Base-by-base conservation (phyloP, 2,797 vertebrate species). In the Paguma larvata region DNA sequence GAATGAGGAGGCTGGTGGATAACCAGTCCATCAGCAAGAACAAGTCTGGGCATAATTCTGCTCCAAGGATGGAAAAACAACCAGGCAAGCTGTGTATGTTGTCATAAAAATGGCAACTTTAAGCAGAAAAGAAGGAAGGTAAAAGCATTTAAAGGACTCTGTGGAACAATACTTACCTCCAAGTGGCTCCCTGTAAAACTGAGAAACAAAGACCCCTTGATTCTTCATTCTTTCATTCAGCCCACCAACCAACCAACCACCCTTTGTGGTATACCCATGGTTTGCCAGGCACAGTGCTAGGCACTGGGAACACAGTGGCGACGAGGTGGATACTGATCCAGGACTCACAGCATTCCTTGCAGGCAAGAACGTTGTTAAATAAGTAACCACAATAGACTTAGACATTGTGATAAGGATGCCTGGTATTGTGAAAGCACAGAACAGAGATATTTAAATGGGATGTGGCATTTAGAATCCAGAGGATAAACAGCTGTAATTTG, bases 391-490 rank as follows among this genome's bases (percentile, higher is more conserved):
- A 85, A 38, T 72, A 68, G 56, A 91, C 16, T 46, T 44, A 89
- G 51, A 46, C 63, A 7, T 65, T 92, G 44, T 83, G 84, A 68
- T 89, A 82, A 93, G 79, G 32, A 73, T 41, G 56, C 51, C 78
- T 91, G 41, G 77, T 82, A 85, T 73, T 88, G 70, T n/a, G 65
- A 94, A 96, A 90, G 44, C 44, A 90, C 6, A 85, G 56, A 85
- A 56, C 13, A 67, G n/a, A 86, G 70, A 12, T 34, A 80, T 75
- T 91, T 89, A 94, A 91, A 97, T 86, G 83, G 72, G 78, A 96
- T 82, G 78, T 85, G 67, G 85, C 89, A 67, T 53, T 94, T 91
- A 67, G 51, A 97, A 96, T 89, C 75, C 75, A 80, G 92, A 89
- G 34, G 67, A 73, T 95, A 92, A 92, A 96, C 23, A 95, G 75